Conservation (phyloP, 2,888 invertebrate species). For the Lasioglossum figueresi region DNA sequence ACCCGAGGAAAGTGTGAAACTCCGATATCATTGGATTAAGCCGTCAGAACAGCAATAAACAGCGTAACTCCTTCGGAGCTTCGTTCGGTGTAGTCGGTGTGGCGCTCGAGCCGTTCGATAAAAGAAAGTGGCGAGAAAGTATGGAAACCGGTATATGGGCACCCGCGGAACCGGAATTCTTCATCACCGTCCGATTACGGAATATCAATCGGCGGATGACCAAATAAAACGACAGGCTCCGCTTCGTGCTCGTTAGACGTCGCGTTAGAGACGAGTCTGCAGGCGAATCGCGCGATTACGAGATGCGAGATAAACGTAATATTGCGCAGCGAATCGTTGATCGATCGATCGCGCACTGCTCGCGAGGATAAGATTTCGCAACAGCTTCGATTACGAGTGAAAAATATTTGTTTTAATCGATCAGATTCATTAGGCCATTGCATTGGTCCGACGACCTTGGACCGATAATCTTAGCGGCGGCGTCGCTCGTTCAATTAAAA, state of each 20-base stretch:
- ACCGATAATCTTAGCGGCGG: too few relatives aligned
- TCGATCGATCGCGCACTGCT: neutral
- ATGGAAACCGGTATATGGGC: constrained; percentile 45
- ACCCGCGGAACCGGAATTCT: constrained; percentile 56
- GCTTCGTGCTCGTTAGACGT: neutral
- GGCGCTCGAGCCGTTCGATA: constrained; percentile 20
- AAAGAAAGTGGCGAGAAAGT: constrained; percentile 64
- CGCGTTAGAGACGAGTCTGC: neutral
- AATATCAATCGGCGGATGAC: constrained; percentile 53
- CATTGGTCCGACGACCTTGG: too few relatives aligned
- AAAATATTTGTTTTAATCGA: neutral
- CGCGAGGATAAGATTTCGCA: neutral
- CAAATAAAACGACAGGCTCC: constrained; percentile 33
- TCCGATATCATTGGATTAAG: neutral
- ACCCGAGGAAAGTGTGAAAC: neutral
- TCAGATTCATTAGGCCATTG: too few relatives aligned
- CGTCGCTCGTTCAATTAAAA: too few relatives aligned
- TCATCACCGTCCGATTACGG: constrained; percentile 50
- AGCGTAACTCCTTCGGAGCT: neutral
- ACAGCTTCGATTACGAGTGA: neutral
- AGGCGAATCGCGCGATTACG: neutral
- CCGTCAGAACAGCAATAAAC: neutral
- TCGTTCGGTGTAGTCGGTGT: neutral
- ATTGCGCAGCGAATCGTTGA: neutral
- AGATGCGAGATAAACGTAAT: neutral